These are phyloP conservation scores for Dromius quadrimaculatus DNA, from an alignment of 2,888 invertebrate genomes.

Conservation along the genomic window DNA sequence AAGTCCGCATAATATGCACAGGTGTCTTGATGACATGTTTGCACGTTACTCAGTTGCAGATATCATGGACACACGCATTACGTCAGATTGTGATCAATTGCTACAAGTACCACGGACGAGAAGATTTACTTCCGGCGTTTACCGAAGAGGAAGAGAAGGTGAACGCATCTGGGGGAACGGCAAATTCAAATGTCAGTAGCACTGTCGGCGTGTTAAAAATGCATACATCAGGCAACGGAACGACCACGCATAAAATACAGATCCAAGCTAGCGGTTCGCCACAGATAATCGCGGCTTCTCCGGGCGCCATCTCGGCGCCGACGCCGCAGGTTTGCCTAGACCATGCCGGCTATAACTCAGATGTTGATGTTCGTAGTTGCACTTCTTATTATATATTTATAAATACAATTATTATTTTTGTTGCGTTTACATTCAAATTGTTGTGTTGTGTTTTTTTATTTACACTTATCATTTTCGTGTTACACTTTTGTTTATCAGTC, in stretches of 20 bases:
- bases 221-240: constrained; percentile 66
- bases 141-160: constrained; percentile 90
- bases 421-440: constrained; percentile 38
- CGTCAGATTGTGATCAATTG: constrained; percentile 97
- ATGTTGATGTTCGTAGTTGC: constrained; percentile 78
- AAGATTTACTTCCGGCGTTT: constrained; percentile 94
- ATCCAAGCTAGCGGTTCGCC: constrained; percentile 69
- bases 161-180: constrained; percentile 72
- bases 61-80: constrained; percentile 97
- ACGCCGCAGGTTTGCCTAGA: constrained; percentile 84
- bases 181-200: constrained; percentile 67
- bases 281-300: constrained; percentile 68
- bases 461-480: constrained; percentile 51
- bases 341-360: constrained; percentile 76
- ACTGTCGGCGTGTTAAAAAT: constrained; percentile 69
- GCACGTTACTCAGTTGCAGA: constrained; percentile 70
- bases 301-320: constrained; percentile 66
- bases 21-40: constrained; percentile 45
- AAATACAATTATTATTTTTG: constrained; percentile 31
- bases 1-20: constrained; percentile 10
- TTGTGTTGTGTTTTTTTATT: constrained; percentile 48
- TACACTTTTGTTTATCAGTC: constrained; percentile 52
- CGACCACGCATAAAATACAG: constrained; percentile 67
- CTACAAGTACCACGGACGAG: constrained; percentile 97
- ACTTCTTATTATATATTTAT: constrained; percentile 41